phyloP scores from a whole-genome alignment of 92 coral and sea anemone genomes.

The Plumapathes pennacea region DNA sequence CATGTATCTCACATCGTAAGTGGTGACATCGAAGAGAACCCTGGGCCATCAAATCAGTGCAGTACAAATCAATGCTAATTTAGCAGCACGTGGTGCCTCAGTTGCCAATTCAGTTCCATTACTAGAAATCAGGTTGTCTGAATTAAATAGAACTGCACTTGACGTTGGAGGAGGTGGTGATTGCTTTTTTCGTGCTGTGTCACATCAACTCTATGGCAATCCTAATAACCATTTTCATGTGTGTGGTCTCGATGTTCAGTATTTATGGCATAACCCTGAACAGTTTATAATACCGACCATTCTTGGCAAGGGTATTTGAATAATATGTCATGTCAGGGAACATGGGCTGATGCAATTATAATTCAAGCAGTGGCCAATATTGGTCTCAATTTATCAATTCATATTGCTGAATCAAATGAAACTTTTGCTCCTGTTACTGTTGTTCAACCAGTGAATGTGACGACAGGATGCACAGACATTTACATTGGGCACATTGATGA shows the following conservation, averaged over 20 bases:
- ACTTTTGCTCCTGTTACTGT: neutral
- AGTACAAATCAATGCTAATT: neutral
- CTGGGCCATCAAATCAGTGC: slow-evolving; percentile 1
- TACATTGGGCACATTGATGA: neutral
- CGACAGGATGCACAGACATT: neutral
- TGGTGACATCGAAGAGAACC: slow-evolving; percentile 17
- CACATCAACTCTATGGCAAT: slow-evolving; percentile 20
- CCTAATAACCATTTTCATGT: slow-evolving; percentile 3
- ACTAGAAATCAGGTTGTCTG: slow-evolving; percentile 7
- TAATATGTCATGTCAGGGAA: neutral
- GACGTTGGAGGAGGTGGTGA: slow-evolving; percentile 36
- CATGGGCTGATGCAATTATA: slow-evolving; percentile 8
- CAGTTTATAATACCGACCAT: neutral
- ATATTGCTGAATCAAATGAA: neutral
- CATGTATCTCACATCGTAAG: slow-evolving; percentile 5
- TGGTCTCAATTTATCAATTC: too few species aligned
- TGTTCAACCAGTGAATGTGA: slow-evolving; percentile 6
- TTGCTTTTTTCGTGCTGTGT: slow-evolving; percentile 25
- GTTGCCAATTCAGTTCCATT: too few species aligned
- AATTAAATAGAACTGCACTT: slow-evolving; percentile 13
- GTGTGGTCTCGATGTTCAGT: neutral
- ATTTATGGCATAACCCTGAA: neutral
- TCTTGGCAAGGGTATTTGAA: neutral
- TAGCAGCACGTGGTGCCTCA: neutral
- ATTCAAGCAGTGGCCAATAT: neutral